A percentile compares a stretch with the other conserved stretches of the same genome.
These are phyloP conservation scores for Epizoanthus scotinus DNA, from an alignment of 92 coral and sea anemone genomes.

Conservation along the genomic window DNA sequence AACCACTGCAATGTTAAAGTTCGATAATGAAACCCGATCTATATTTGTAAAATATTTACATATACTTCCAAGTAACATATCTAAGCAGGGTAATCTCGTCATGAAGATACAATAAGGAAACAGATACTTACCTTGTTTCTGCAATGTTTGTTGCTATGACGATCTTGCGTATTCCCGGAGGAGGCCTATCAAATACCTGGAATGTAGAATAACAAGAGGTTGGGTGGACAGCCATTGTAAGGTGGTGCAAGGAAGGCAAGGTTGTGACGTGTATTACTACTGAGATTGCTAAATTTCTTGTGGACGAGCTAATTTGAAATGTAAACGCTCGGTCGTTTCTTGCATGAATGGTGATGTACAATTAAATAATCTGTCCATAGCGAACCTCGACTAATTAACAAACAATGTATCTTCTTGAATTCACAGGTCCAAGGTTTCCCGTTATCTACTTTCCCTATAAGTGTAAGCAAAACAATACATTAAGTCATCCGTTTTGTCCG, in stretches of 20 bases:
- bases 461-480: no score
- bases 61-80: not conserved
- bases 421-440: not conserved
- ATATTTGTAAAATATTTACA: not conserved
- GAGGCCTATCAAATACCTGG: conserved; percentile 95
- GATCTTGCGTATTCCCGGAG: conserved; percentile 85
- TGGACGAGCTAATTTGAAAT: no score
- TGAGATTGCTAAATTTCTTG: no score
- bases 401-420: not conserved
- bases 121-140: conserved; percentile 81
- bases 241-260: no score
- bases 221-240: no score
- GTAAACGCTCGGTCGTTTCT: no score
- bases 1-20: conserved; percentile 35
- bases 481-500: no score
- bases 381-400: no score
- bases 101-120: not conserved
- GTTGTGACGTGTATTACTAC: no score
- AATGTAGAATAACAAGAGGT: not conserved
- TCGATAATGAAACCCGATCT: not conserved
- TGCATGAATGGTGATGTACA: no score
- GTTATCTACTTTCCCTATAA: no score
- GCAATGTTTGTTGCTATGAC: conserved; percentile 95
- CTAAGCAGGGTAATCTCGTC: not conserved
- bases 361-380: no score